Base-by-base conservation (phyloP, 2,888 invertebrate species). In the Pterostichus niger region DNA sequence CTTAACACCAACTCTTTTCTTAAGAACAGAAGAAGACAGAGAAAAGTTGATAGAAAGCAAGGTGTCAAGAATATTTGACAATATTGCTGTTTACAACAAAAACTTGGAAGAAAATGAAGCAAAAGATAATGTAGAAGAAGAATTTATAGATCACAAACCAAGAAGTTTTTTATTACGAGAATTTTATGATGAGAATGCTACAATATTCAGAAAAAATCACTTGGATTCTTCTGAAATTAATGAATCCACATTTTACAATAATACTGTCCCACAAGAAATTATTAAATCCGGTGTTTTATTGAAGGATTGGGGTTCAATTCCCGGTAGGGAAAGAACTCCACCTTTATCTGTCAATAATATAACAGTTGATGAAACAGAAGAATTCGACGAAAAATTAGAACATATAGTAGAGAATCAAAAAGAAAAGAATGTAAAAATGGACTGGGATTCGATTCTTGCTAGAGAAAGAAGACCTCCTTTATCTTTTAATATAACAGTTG, bases 291-390 rank as follows among this genome's bases (percentile, higher is more conserved):
- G 93, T 24, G 89, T 89, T 87, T 89, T 94, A 79, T 87, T 95
- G n/a, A 92, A 91, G 88, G 91, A 93, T 86, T 94, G 94, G 93
- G 88, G 89, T 31, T 86, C 90, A 68, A 94, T 95, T 86, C 93
- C 93, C 4, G 94, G 94, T 0, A 90, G 95, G 83, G 93, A 93
- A 73, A 85, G 87, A 10, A 92, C 93, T 78, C 94, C 94, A 0
- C 85, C 86, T 40, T 9, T 64, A 40, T 24, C 24, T 24, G 24
- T 24, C 3, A 17, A 13, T 11, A 13, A 75, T 75, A 52, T 52
- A 52, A 75, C 11, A 11, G 75, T 52, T 31, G 52, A 52, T 13
- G 56, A 77, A 40, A 54, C 54, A 54, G 56, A 77, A 77, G 31
- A 33, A 24, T 24, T 2, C 3, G 3, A 24, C 3, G 24, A 24